A percentile compares a stretch with the other conserved stretches of the same genome.
Conservation (phyloP, 2,797 vertebrate species). For the Syncerus caffer region DNA sequence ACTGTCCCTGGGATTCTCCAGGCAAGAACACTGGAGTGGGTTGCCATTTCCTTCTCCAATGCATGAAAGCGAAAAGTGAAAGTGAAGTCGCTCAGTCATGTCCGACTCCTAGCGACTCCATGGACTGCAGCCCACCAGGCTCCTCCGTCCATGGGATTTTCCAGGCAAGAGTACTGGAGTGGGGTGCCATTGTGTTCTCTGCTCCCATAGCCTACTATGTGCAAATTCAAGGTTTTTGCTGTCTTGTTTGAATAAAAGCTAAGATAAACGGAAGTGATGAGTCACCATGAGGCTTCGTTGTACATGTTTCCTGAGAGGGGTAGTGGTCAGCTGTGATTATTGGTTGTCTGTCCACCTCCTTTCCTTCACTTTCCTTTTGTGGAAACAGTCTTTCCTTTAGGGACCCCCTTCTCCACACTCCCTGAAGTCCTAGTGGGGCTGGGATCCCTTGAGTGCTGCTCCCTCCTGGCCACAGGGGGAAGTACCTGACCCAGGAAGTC, state of each 20-base stretch:
- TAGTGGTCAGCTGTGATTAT: too few relatives aligned
- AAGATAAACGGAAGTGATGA: rapidly evolving
- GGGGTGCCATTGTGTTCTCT: too few relatives aligned
- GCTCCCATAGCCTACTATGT: too few relatives aligned
- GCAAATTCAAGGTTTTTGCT: background rate
- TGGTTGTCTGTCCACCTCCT: background rate
- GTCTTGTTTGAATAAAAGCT: background rate
- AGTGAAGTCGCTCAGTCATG: too few relatives aligned
- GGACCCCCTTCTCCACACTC: background rate
- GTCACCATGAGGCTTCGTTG: background rate
- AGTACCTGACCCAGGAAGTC: background rate
- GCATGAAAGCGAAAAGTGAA: too few relatives aligned
- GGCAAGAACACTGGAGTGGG: too few relatives aligned
- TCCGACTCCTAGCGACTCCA: too few relatives aligned
- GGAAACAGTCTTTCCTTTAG: background rate
- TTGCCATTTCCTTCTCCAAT: too few relatives aligned
- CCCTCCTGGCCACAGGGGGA: background rate
- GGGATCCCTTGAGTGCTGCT: rapidly evolving
- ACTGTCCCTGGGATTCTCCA: too few relatives aligned
- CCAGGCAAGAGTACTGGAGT: too few relatives aligned
- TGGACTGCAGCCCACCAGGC: too few relatives aligned
- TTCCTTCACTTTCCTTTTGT: background rate
- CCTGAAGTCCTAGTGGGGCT: rapidly evolving
- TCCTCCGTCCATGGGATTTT: too few relatives aligned
- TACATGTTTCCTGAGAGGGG: background rate